Percentiles rank a stretch among this genome's conserved stretches.
phyloP scores from a whole-genome alignment of 2,113 vertebrate genomes.

The Eretmochelys imbricata region DNA sequence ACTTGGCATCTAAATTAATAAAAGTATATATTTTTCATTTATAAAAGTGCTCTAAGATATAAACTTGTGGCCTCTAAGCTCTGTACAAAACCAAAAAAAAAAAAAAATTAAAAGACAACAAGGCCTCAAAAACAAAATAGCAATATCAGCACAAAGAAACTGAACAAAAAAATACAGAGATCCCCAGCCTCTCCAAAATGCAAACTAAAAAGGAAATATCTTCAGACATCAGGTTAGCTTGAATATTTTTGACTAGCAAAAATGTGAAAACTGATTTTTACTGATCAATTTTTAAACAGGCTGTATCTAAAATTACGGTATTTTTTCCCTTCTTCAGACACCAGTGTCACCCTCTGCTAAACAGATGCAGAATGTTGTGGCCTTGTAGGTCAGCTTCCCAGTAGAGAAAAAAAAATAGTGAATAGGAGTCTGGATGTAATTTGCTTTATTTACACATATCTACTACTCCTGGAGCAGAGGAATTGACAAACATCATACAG shows the following conservation, averaged over 20 bases:
- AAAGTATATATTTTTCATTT: neutral
- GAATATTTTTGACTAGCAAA: neutral
- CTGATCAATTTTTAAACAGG: neutral
- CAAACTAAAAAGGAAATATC: neutral
- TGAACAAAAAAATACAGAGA: neutral
- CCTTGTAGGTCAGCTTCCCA: neutral
- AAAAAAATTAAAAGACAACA: neutral
- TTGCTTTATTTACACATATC: neutral
- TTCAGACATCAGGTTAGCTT: neutral
- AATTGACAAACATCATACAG: neutral
- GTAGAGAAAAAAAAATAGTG: neutral
- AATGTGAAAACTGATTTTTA: neutral
- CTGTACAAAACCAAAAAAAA: neutral
- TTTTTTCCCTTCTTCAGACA: neutral
- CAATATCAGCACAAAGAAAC: neutral
- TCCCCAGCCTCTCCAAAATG: neutral
- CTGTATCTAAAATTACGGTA: neutral
- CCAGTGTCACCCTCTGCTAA: neutral
- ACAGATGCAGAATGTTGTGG: neutral
- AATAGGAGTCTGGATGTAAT: neutral
- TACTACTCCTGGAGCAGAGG: fast-evolving
- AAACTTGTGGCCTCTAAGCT: neutral
- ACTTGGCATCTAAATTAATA: neutral
- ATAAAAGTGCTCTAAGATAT: neutral
- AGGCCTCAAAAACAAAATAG: neutral